Base-by-base conservation (phyloP, 1,140 invertebrate genomes). In the Mizuhopecten yessoensis region DNA sequence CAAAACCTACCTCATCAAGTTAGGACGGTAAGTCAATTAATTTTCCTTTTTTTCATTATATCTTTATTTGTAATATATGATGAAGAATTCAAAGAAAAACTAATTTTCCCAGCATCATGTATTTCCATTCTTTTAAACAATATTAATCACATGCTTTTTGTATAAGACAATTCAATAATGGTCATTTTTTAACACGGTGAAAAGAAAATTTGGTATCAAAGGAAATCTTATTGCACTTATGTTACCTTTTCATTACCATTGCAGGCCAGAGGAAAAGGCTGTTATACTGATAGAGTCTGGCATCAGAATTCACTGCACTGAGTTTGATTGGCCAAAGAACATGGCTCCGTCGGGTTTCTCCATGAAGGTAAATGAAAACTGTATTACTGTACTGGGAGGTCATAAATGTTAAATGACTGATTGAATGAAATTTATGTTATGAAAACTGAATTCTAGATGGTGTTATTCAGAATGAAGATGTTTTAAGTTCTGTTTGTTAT, bases 261-360 rank as follows among this genome's bases (percentile, higher is more conserved):
- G 91, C 88, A 97, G 97, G 92, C 97, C 97, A 34, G 97, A 97
- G 94, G 96, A 98, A 94, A 99, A 99, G 97, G 97, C 97, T 92
- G 97, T 99, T 13, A 96, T 99, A 87, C 96, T 99, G 5, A 96
- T 99, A 5, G 99, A 99, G 97, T 99, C 99, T 11, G 99, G 99
- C 0, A 98, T 98, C 91, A 97, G 99, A 89, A 98, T 99, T 93
- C 99, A 99, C 96, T 98, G 98, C 88, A 99, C 99, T 29, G 98
- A 97, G 34, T 99, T 99, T 97, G 99, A 99, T 96, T 99, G 99
- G 99, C 99, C 99, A 0, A 99, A 99, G 97, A 99, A 99, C 97
- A 97, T 98, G 87, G 98, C 98, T 33, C 99, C 99, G 0, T 99
- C 99, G 23, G 98, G 99, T 0, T 99, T 99, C 96, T 98, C 98